Evolutionary conservation across 2,113 vertebrate genomes (phyloP).

Genomic region (Neodontobutis hainanensis): DNA sequence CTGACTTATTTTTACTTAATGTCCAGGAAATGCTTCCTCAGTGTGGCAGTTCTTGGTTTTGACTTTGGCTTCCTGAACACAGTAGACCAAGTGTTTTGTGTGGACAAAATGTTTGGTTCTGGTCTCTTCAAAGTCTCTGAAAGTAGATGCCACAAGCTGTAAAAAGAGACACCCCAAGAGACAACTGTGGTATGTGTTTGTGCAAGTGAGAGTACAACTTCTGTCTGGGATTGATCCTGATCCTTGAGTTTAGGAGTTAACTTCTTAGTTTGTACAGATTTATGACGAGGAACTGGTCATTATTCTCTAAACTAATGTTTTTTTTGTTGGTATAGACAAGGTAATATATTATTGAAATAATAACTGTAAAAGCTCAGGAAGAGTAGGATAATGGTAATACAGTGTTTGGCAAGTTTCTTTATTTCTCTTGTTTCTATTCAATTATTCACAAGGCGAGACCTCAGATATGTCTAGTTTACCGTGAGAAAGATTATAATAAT

Average conservation of each 20-base stretch:
- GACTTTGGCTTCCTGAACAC: slow-evolving; percentile 55
- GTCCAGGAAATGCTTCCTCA: slow-evolving; percentile 49
- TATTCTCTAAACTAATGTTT: too few relatives aligned
- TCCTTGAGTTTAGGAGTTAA: not conserved
- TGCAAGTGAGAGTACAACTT: slow-evolving; percentile 10
- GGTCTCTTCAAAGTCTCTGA: slow-evolving; percentile 44
- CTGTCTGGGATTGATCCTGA: too few relatives aligned
- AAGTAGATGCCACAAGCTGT: slow-evolving; percentile 54
- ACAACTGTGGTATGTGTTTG: slow-evolving; percentile 61
- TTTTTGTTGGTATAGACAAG: too few relatives aligned
- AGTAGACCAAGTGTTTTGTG: slow-evolving; percentile 47
- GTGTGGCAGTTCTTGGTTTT: slow-evolving; percentile 47
- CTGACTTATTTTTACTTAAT: slow-evolving; percentile 31
- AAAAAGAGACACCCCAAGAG: slow-evolving; percentile 65
- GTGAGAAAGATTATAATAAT: not conserved
- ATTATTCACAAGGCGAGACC: not conserved
- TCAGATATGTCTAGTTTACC: too few relatives aligned
- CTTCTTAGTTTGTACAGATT: not conserved
- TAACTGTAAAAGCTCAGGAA: too few relatives aligned
- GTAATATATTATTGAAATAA: too few relatives aligned
- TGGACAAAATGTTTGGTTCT: slow-evolving; percentile 46
- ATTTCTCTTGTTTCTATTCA: not conserved
- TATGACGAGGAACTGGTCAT: not conserved
- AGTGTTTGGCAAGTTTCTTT: too few relatives aligned
- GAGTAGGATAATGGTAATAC: too few relatives aligned